Evolutionary conservation across 1,140 invertebrate genomes (phyloP).

Genomic region (Trachymyrmex septentrionalis): DNA sequence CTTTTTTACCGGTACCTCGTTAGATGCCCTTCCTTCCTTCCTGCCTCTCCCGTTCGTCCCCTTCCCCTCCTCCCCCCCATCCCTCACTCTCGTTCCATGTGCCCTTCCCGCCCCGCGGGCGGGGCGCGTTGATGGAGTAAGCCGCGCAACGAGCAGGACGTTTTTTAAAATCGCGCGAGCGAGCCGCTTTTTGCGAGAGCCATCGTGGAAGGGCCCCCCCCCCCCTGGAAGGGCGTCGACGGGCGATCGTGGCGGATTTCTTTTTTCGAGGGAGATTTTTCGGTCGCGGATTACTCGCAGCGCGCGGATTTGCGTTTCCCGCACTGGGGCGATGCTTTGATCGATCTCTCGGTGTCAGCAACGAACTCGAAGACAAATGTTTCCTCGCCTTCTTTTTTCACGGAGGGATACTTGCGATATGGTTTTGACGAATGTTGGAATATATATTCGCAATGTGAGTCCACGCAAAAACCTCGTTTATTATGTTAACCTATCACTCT

Average conservation of each 20-base stretch:
- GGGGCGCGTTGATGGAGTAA: slow-evolving; percentile 76
- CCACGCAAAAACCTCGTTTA: not conserved
- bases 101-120: not conserved
- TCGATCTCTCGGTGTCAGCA: slow-evolving; percentile 54
- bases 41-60: not conserved
- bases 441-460: slow-evolving; percentile 29
- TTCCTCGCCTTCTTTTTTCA: slow-evolving; percentile 39
- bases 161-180: slow-evolving; percentile 73
- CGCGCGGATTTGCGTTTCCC: slow-evolving; percentile 51
- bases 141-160: slow-evolving; percentile 68
- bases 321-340: slow-evolving; percentile 33
- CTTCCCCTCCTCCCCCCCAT: no score
- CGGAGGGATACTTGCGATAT: slow-evolving; percentile 16
- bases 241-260: slow-evolving; percentile 48
- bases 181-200: slow-evolving; percentile 41
- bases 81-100: not conserved
- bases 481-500: not conserved
- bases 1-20: slow-evolving; percentile 76
- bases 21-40: slow-evolving; percentile 65
- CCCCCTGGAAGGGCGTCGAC: slow-evolving; percentile 43
- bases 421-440: slow-evolving; percentile 5
- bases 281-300: slow-evolving; percentile 50
- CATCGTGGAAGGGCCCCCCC: slow-evolving; percentile 3
- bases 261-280: slow-evolving; percentile 53
- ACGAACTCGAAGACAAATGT: slow-evolving; percentile 49